These are phyloP conservation scores for Meta bourneti DNA, from an alignment of 2,888 invertebrate species.

Conservation along the genomic window DNA sequence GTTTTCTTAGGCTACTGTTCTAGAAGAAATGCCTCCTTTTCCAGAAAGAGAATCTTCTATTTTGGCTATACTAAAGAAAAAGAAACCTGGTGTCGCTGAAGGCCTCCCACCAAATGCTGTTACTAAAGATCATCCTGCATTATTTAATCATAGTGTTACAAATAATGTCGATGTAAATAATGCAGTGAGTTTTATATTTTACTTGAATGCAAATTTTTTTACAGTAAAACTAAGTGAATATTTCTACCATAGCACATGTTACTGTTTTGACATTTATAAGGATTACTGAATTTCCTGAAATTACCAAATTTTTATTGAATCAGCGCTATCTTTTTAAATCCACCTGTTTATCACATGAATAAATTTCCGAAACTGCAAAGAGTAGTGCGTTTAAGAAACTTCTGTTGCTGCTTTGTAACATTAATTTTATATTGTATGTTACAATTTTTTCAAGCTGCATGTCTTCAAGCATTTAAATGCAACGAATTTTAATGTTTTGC, in stretches of 20 bases:
- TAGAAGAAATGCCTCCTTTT: constrained; percentile 99
- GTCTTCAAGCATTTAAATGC: no score
- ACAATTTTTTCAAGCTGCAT: no score
- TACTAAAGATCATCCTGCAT: constrained; percentile 74
- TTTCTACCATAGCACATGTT: no score
- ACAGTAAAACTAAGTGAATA: no score
- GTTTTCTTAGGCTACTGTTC: constrained; percentile 89
- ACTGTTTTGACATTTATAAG: no score
- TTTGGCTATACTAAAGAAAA: constrained; percentile 97
- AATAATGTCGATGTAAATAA: constrained; percentile 67
- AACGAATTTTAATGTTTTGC: no score
- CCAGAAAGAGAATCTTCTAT: constrained; percentile 99
- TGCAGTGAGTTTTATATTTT: constrained; percentile 30
- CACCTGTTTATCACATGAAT: no score
- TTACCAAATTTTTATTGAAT: not conserved
- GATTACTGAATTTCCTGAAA: not conserved
- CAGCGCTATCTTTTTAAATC: no score
- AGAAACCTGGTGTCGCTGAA: constrained; percentile 88
- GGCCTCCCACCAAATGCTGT: constrained; percentile 77
- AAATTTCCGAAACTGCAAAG: no score
- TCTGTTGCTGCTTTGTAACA: no score
- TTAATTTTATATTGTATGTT: no score
- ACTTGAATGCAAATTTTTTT: not conserved
- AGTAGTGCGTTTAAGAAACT: no score
- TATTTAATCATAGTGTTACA: constrained; percentile 63